Evolutionary conservation across 2,797 vertebrate genomes (phyloP).

Genomic region (Vultur gryphus): DNA sequence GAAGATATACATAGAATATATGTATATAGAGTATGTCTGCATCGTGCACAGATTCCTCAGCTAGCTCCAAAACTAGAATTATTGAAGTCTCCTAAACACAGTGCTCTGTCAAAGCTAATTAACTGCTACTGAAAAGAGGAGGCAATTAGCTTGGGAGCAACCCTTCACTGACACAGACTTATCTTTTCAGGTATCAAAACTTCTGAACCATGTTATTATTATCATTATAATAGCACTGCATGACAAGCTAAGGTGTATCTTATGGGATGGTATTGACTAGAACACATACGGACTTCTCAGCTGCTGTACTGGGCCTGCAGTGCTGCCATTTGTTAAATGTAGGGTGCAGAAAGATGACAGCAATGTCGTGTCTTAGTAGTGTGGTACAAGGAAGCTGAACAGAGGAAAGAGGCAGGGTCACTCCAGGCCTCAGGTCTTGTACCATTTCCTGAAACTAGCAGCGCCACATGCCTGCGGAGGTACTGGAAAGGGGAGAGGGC

Average conservation of each 20-base stretch:
- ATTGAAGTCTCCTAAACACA: neutral
- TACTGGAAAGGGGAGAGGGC: neutral
- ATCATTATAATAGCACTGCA: neutral
- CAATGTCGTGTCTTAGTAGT: fast-evolving
- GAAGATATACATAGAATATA: neutral
- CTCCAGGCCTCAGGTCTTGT: neutral
- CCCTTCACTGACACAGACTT: neutral
- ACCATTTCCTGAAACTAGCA: neutral
- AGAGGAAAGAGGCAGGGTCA: neutral
- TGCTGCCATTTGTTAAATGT: neutral
- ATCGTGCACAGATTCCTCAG: neutral
- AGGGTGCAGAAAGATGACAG: neutral
- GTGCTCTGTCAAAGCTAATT: neutral
- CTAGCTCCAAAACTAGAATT: neutral
- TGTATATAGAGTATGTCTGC: neutral
- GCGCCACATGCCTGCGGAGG: neutral
- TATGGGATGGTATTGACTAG: neutral
- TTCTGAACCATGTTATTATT: neutral
- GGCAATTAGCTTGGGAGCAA: neutral
- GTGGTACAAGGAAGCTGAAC: neutral
- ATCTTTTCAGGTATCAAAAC: neutral
- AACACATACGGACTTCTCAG: neutral
- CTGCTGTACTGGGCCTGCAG: neutral
- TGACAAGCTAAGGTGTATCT: neutral
- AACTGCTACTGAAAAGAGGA: neutral